Conservation (phyloP, 2,888 invertebrate genomes). For the Drosophila macrospina region DNA sequence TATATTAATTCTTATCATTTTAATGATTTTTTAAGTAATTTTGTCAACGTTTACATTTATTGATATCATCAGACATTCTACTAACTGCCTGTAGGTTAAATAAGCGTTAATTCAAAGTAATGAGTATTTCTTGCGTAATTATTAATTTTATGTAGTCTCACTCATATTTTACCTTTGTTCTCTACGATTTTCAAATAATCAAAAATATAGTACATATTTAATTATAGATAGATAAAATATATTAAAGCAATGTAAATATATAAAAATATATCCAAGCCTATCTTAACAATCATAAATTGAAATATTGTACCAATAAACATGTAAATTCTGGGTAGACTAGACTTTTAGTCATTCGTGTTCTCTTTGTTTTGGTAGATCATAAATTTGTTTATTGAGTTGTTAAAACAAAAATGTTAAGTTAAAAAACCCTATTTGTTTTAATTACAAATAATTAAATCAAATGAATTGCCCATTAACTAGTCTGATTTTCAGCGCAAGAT, state of each 20-base stretch:
- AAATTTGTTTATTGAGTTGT: not conserved
- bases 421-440: not conserved
- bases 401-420: not conserved
- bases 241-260: slow-evolving; percentile 6
- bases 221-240: slow-evolving; percentile 26
- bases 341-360: slow-evolving; percentile 1
- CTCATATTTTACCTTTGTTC: slow-evolving; percentile 65
- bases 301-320: slow-evolving; percentile 3
- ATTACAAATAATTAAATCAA: not conserved
- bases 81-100: slow-evolving; percentile 41
- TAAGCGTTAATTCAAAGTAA: slow-evolving; percentile 33
- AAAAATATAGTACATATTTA: slow-evolving; percentile 18
- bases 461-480: slow-evolving; percentile 7
- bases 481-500: slow-evolving; percentile 56
- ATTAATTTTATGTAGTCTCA: slow-evolving; percentile 64
- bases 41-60: not conserved
- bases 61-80: slow-evolving; percentile 40
- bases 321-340: slow-evolving; percentile 34
- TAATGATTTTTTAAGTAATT: slow-evolving; percentile 14
- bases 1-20: slow-evolving; percentile 2
- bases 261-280: slow-evolving; percentile 13
- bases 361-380: not conserved
- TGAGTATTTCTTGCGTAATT: slow-evolving; percentile 40
- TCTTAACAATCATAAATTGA: slow-evolving; percentile 2
- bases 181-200: slow-evolving; percentile 26